These are phyloP conservation scores for Morphnarchus princeps DNA, from an alignment of 2,113 vertebrate species.

Conservation along the genomic window DNA sequence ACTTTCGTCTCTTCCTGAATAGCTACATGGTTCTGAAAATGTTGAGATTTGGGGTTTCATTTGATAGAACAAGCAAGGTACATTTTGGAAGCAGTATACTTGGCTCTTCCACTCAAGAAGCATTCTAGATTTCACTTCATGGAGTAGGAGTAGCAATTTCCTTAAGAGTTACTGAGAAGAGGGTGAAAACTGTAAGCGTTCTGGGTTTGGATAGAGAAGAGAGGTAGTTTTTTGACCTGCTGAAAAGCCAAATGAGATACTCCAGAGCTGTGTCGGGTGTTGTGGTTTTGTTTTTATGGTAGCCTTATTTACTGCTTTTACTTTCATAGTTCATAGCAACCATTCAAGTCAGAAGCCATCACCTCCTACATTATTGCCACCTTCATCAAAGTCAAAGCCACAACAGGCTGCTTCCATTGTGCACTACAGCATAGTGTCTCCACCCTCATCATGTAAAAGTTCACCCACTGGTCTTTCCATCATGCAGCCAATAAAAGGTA, in stretches of 20 bases:
- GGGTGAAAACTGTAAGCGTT: neutral
- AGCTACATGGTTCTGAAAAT: neutral
- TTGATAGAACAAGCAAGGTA: neutral
- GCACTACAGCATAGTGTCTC: slow-evolving; percentile 60
- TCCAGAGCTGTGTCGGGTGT: neutral
- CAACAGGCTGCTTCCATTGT: slow-evolving; percentile 61
- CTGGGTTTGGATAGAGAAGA: neutral
- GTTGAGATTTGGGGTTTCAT: neutral
- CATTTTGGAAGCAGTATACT: neutral
- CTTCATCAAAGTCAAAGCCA: slow-evolving; percentile 64
- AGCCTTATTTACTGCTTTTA: slow-evolving; percentile 47
- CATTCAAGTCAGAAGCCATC: slow-evolving; percentile 61
- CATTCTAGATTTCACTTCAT: neutral
- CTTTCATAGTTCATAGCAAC: slow-evolving; percentile 61
- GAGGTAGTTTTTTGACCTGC: neutral
- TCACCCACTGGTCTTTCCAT: slow-evolving; percentile 56
- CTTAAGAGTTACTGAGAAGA: neutral
- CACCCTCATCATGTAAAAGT: slow-evolving; percentile 62
- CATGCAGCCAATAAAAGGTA: slow-evolving; percentile 64
- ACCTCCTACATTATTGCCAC: slow-evolving; percentile 58
- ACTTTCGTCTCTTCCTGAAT: neutral
- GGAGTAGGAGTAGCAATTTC: neutral
- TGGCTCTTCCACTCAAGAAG: neutral
- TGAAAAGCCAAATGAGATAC: neutral
- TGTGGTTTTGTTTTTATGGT: neutral